These are phyloP conservation scores for Parauchenoglanis ngamensis DNA, from an alignment of 2,797 vertebrate genomes.

Conservation along the genomic window DNA sequence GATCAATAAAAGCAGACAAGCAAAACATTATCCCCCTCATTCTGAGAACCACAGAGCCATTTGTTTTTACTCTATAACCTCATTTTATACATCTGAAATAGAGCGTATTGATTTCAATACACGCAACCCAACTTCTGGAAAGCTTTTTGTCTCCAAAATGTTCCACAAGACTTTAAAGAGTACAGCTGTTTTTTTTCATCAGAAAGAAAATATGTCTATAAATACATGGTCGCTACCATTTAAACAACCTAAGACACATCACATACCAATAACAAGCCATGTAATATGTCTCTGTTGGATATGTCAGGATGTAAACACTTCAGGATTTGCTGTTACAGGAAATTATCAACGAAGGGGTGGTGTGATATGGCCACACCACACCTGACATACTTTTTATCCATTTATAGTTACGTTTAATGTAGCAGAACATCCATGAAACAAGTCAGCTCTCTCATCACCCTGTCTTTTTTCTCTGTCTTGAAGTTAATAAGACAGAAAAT, in stretches of 20 bases:
- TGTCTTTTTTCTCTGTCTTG: neutral
- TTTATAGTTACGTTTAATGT: neutral
- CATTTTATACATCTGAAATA: slow-evolving; percentile 37
- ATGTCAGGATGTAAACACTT: neutral
- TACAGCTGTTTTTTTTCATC: neutral
- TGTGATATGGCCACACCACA: neutral
- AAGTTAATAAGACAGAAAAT: neutral
- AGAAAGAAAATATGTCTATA: neutral
- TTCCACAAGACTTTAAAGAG: neutral
- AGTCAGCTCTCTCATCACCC: neutral
- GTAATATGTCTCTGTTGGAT: neutral
- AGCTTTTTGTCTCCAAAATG: slow-evolving; percentile 18
- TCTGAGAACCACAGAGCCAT: slow-evolving; percentile 46
- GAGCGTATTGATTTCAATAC: neutral
- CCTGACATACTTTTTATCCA: neutral
- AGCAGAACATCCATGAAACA: neutral
- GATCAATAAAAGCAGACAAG: slow-evolving; percentile 59
- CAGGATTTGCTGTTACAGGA: neutral
- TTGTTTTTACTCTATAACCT: slow-evolving; percentile 41
- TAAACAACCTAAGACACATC: neutral
- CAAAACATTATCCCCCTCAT: slow-evolving; percentile 46
- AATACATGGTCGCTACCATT: neutral
- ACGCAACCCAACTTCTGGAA: neutral
- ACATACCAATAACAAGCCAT: neutral
- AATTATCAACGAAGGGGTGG: neutral